These are phyloP conservation scores for Rhea pennata DNA, from an alignment of 2,113 vertebrate species.

Conservation along the genomic window DNA sequence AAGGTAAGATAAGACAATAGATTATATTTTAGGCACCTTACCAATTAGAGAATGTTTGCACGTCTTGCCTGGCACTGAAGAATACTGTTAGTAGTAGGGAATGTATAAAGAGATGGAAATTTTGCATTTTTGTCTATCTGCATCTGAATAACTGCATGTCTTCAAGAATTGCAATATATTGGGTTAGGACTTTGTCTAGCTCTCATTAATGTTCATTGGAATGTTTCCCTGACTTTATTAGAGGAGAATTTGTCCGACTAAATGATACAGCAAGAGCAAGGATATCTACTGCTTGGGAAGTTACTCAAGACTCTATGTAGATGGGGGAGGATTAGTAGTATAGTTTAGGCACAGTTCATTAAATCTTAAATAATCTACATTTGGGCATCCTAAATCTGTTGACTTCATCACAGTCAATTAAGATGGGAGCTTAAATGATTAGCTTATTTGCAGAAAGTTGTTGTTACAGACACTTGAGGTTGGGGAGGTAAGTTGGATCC, in stretches of 20 bases:
- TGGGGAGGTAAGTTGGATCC: background rate
- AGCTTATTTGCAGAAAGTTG: background rate
- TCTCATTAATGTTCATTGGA: background rate
- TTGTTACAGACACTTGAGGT: background rate
- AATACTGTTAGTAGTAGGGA: background rate
- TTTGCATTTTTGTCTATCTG: background rate
- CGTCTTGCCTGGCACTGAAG: background rate
- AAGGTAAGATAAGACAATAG: slow-evolving; percentile 81
- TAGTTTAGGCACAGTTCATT: background rate
- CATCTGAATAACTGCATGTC: background rate
- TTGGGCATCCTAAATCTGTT: background rate
- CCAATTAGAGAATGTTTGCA: background rate
- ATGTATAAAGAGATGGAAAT: background rate
- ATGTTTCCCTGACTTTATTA: background rate
- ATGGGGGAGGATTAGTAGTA: background rate
- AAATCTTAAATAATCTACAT: background rate
- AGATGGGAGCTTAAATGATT: background rate
- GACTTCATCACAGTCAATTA: background rate
- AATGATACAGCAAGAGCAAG: background rate
- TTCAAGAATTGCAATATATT: background rate
- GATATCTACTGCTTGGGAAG: background rate
- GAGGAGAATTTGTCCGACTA: background rate
- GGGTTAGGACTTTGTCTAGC: background rate
- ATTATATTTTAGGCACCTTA: background rate
- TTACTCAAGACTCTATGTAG: background rate